Evolutionary conservation across 2,888 invertebrate species (phyloP), one percentile per base, ranked within the genome.

Genomic region (Podabrus alpinus): DNA sequence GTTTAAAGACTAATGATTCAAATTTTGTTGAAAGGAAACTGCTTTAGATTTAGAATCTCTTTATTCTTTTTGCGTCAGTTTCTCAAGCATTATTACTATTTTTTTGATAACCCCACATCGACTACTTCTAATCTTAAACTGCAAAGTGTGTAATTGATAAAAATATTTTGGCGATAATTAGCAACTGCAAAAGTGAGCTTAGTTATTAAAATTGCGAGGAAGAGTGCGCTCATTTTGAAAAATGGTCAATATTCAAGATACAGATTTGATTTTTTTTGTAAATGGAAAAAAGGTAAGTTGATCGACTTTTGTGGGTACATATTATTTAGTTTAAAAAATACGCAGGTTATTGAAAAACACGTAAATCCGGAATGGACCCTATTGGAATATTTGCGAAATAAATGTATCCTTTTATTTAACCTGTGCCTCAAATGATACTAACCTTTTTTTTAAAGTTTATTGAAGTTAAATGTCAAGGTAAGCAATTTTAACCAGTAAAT

Each of bases 331-430:
- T 60, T 19, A 11, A 45, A 64, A 64, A 19, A 64, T 64, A 19
- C 21, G 5, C 85, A 96, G 96, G 90, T 97, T 1, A 88, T 89
- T 62, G 96, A 96, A 81, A 81, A 87, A 0, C 87, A 90, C 69
- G 91, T 95, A 1, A 93, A 97, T 84, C 97, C 97, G 61, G 94
- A 94, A 89, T 93, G 93, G 89, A 96, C 96, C 0, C 87, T 97
- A 16, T 89, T 97, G 0, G 92, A 92, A 85, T 97, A 96, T 86
- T 88, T 97, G 61, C 90, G 97, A 70, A 92, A 91, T 80, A 94
- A 93, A 86, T 82, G 92, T 92, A 90, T 89, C 89, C 89, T 89
- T 89, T 85, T n/a, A 59, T 25, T 15, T 25, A 25, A 25, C 11
- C 10, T 25, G 25, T 25, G 25, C 11, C 11, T 25, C 25, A 25